A percentile compares a stretch with the other conserved stretches of the same genome.
These are phyloP conservation scores for Rhinolophus sinicus DNA, from an alignment of 2,113 vertebrate species.

Conservation along the genomic window DNA sequence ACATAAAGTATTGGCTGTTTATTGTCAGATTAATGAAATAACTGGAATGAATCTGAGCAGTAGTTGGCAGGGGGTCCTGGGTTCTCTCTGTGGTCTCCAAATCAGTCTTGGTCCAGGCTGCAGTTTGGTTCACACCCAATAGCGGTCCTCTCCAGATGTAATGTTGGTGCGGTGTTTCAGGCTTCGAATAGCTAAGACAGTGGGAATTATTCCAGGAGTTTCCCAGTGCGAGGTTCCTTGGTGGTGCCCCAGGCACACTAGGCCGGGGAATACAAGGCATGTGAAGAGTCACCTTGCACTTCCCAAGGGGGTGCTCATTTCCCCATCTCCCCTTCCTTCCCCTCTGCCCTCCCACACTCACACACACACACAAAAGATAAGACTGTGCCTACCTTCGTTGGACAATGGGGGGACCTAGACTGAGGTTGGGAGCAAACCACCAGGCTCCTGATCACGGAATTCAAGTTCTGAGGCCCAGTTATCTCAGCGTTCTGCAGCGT, in stretches of 20 bases:
- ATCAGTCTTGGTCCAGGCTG: background rate
- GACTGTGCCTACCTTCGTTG: background rate
- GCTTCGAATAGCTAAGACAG: background rate
- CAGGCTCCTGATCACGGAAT: background rate
- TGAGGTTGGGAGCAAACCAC: background rate
- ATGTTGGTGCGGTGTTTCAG: background rate
- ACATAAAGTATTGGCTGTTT: background rate
- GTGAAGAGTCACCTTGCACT: background rate
- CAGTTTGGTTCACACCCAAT: background rate
- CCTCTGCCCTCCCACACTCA: background rate
- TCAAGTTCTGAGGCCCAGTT: background rate
- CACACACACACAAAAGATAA: background rate
- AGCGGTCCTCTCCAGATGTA: background rate
- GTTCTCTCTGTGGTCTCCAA: background rate
- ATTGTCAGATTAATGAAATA: background rate
- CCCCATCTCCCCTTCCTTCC: background rate
- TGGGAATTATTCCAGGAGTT: background rate
- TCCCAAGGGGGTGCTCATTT: background rate
- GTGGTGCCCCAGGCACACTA: background rate
- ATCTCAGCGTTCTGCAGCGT: background rate
- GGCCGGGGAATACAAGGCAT: background rate
- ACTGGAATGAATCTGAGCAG: background rate
- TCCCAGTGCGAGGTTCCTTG: background rate
- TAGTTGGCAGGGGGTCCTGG: background rate
- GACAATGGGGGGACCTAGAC: background rate